Evolutionary conservation across 2,888 invertebrate species (phyloP).

Genomic region (Lottia gigantea): DNA sequence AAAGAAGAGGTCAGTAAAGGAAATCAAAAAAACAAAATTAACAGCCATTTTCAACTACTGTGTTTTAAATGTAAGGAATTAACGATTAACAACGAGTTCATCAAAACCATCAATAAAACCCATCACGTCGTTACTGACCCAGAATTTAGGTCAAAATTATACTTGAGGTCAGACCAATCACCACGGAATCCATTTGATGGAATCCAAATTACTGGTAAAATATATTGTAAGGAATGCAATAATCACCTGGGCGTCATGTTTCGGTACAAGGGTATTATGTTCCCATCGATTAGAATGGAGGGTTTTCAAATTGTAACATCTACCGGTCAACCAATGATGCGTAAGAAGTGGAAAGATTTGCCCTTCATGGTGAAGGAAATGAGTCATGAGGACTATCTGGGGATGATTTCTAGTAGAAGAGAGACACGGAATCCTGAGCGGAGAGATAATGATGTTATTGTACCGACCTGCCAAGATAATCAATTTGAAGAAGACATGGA

Average conservation of each 20-base stretch:
- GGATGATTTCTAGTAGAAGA: not conserved
- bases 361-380: constrained; percentile 35
- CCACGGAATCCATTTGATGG: constrained; percentile 19
- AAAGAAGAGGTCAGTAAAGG: constrained; percentile 11
- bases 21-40: not conserved
- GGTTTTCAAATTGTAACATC: constrained; percentile 31
- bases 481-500: no score
- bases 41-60: constrained; percentile 19
- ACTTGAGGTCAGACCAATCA: constrained; percentile 24
- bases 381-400: constrained; percentile 7
- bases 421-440: not conserved
- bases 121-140: constrained; percentile 26
- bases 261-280: constrained; percentile 30
- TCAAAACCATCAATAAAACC: constrained; percentile 21
- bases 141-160: constrained; percentile 20
- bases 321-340: constrained; percentile 15
- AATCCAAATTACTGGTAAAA: constrained; percentile 33
- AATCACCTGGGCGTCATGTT: constrained; percentile 37
- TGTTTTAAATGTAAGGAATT: constrained; percentile 22
- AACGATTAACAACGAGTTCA: constrained; percentile 5
- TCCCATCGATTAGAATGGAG: constrained; percentile 35
- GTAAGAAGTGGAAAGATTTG: constrained; percentile 39
- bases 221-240: constrained; percentile 38
- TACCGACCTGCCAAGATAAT: no score
- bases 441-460: not conserved